Base-by-base conservation (phyloP, 2,113 vertebrate species). In the Pterophyllum scalare region DNA sequence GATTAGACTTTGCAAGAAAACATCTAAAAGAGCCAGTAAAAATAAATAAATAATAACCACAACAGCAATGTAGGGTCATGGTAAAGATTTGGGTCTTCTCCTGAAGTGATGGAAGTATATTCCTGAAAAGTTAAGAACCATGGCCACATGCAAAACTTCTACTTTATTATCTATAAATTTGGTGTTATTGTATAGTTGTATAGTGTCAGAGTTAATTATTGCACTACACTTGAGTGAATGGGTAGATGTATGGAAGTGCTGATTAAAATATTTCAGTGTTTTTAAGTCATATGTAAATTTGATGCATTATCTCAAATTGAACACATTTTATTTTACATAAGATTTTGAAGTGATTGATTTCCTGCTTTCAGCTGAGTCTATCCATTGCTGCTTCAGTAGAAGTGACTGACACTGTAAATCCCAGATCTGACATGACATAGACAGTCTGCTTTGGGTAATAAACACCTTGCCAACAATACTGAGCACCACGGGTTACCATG, bases 401-500 rank as follows among this genome's bases (percentile, higher is more conserved):
- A 28, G 38, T 79, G 61, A 86, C 20, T 80, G 79, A 77, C 84
- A 80, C 9, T 19, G 31, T 7, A 6, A 61, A 12, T 70, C 28
- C 75, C 38, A 65, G 60, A 79, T 84, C 75, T 84, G 77, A 90
- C 80, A 82, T 80, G 78, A 84, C 80, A 90, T 59, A 83, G 61
- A 86, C 61, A 52, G 62, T 65, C 82, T 35, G 75, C 81, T 82
- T 11, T 56, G 80, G 72, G 79, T 81, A 82, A 85, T 88, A 80
- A 84, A 79, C 83, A 80, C 77, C 72, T 82, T 70, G 56, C 88
- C 84, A 80, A 61, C 87, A 88, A 81, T 24, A 72, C 33, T 43
- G 82, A 88, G 86, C 72, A 90, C 87, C 78, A 75, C 52, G 3
- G 67, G 92, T 93, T 92, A 46, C 92, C 89, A 91, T 92, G 83